A percentile compares a stretch with the other conserved stretches of the same genome.
These are phyloP conservation scores for Trichopria drosophilae DNA, from an alignment of 2,888 invertebrate genomes.

Conservation along the genomic window DNA sequence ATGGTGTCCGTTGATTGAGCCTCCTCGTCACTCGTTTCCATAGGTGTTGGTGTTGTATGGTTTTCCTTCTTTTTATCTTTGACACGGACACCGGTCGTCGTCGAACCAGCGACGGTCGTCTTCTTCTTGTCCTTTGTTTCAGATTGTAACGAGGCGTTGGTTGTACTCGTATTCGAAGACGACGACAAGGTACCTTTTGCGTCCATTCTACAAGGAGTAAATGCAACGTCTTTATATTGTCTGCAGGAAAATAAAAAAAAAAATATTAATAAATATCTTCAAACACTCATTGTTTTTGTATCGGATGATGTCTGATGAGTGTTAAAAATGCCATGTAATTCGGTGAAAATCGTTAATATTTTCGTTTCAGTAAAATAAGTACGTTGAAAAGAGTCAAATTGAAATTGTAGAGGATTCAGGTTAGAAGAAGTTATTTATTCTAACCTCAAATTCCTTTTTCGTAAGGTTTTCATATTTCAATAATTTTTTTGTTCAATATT, in stretches of 20 bases:
- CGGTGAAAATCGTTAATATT: no score
- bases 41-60: slow-evolving; percentile 55
- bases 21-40: slow-evolving; percentile 66
- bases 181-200: slow-evolving; percentile 45
- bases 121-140: slow-evolving; percentile 52
- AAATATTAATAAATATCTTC: no score
- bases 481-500: no score
- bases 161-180: slow-evolving; percentile 37
- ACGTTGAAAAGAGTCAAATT: no score
- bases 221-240: neutral
- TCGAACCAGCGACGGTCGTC: slow-evolving; percentile 35
- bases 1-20: slow-evolving; percentile 52
- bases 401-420: no score
- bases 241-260: neutral
- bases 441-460: no score
- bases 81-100: slow-evolving; percentile 42
- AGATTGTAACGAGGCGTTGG: slow-evolving; percentile 28
- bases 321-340: no score
- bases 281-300: no score
- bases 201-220: slow-evolving; percentile 43
- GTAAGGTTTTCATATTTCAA: no score
- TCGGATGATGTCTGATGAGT: no score
- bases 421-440: no score
- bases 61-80: slow-evolving; percentile 59
- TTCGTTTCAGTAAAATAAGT: no score